Percentiles rank a stretch among this genome's conserved stretches.
Evolutionary conservation across 2,113 vertebrate species (phyloP).

Genomic region (Lanius collurio): DNA sequence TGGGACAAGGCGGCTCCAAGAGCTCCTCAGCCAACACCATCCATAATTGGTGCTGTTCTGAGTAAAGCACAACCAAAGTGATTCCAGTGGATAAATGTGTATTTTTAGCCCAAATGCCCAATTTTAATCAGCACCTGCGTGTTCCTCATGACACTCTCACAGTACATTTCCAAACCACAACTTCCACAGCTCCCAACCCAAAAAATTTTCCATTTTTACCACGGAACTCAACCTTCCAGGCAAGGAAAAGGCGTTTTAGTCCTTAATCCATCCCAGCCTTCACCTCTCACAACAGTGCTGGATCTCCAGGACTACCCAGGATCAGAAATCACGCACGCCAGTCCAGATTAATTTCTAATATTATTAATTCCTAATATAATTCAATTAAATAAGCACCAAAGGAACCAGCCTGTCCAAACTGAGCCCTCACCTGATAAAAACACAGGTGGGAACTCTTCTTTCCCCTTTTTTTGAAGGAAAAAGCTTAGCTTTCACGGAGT

Average conservation of each 20-base stretch:
- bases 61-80: background rate
- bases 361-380: background rate
- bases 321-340: rapidly evolving
- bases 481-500: rapidly evolving
- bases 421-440: background rate
- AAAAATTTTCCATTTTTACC: background rate
- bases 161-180: background rate
- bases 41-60: rapidly evolving
- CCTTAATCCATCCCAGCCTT: background rate
- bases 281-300: rapidly evolving
- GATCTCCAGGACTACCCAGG: rapidly evolving
- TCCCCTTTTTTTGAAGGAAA: background rate
- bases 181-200: background rate
- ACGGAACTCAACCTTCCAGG: background rate
- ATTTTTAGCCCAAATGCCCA: background rate
- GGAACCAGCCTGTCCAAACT: rapidly evolving
- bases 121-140: background rate
- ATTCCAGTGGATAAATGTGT: background rate
- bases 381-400: background rate
- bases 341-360: background rate
- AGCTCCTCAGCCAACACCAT: rapidly evolving
- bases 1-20: background rate
- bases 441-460: rapidly evolving
- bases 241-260: background rate
- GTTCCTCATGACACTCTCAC: rapidly evolving